Percentiles rank a stretch among this genome's conserved stretches.
Conservation (phyloP, 2,113 vertebrate species). For the Hoplias malabaricus region DNA sequence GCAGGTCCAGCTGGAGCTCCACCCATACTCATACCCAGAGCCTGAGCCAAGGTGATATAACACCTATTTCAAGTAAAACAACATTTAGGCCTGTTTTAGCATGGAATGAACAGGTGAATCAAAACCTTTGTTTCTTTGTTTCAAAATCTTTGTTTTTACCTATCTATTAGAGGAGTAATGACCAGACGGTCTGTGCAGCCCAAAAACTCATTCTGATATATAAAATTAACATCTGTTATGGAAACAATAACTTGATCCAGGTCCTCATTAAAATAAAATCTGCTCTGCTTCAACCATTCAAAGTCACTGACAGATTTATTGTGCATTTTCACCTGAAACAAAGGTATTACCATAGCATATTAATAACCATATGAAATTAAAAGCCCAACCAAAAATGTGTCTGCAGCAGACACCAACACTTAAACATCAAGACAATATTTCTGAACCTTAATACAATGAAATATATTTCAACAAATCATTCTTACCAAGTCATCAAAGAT, state of each 20-base stretch:
- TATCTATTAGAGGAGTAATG: slow-evolving; percentile 90
- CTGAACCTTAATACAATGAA: too few species aligned
- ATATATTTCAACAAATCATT: too few species aligned
- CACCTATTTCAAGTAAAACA: slow-evolving; percentile 68
- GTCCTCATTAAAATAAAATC: slow-evolving; percentile 89
- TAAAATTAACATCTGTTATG: slow-evolving; percentile 90
- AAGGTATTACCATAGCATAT: neutral
- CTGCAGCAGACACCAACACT: too few species aligned
- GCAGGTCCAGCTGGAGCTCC: slow-evolving; percentile 89
- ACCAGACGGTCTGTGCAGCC: slow-evolving; percentile 91
- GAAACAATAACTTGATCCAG: slow-evolving; percentile 77
- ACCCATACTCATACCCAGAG: slow-evolving; percentile 92
- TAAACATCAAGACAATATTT: too few species aligned
- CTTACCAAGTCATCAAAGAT: slow-evolving; percentile 91
- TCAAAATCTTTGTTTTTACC: slow-evolving; percentile 59
- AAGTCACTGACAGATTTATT: slow-evolving; percentile 81
- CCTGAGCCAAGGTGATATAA: slow-evolving; percentile 89
- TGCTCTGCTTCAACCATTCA: slow-evolving; percentile 89
- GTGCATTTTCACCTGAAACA: slow-evolving; percentile 81
- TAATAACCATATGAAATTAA: neutral
- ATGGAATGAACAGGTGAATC: neutral
- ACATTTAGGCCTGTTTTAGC: neutral
- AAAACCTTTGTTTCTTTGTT: neutral
- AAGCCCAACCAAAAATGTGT: too few species aligned
- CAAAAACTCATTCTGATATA: slow-evolving; percentile 90